Conservation (phyloP, 2,797 vertebrate genomes). For the Chanos chanos region DNA sequence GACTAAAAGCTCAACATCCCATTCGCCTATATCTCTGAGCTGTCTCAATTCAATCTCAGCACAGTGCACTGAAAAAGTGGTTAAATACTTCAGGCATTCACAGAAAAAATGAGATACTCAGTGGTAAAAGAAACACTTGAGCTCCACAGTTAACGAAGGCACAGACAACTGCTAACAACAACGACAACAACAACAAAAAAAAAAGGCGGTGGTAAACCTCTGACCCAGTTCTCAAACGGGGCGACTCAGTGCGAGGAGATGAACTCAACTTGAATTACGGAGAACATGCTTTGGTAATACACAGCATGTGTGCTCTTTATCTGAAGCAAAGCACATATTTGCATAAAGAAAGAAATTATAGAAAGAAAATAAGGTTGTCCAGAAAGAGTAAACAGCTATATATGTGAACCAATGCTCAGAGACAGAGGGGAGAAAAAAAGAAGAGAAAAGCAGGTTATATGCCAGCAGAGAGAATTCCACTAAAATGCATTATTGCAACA, state of each 20-base stretch:
- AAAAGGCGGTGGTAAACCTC: not conserved
- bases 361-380: too few relatives aligned
- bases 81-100: not conserved
- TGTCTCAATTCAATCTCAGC: too few relatives aligned
- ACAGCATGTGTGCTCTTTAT: constrained; percentile 6
- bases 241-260: not conserved
- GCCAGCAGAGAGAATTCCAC: not conserved
- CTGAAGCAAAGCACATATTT: constrained; percentile 3
- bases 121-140: constrained; percentile 11
- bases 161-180: too few relatives aligned
- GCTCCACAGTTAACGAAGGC: constrained; percentile 5
- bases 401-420: too few relatives aligned
- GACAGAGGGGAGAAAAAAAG: too few relatives aligned
- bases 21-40: too few relatives aligned
- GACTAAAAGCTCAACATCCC: not conserved
- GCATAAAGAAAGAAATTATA: constrained; percentile 17
- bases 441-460: not conserved
- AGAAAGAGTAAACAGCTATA: too few relatives aligned
- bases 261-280: not conserved
- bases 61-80: not conserved
- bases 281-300: constrained; percentile 28
- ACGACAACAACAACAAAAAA: too few relatives aligned
- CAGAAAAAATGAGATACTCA: not conserved
- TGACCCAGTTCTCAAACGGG: not conserved
- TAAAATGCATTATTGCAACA: too few relatives aligned